These are phyloP conservation scores for Campylomormyrus numenius DNA, from an alignment of 2,113 vertebrate species.

Conservation along the genomic window DNA sequence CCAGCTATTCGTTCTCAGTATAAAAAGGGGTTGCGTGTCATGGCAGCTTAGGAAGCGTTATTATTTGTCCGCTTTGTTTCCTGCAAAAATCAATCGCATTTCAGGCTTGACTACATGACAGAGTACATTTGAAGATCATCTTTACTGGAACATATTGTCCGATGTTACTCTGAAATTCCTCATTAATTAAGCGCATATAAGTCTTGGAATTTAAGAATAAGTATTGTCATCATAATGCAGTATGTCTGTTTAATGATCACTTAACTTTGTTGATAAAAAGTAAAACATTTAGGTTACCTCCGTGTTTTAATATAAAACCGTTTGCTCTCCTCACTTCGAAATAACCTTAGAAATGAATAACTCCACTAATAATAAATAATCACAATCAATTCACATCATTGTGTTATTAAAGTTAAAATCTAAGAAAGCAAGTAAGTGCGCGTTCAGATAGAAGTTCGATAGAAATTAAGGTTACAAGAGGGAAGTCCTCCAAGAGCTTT, in stretches of 20 bases:
- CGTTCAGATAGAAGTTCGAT: not conserved
- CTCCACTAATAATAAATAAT: not conserved
- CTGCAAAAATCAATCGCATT: not conserved
- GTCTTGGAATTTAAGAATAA: not conserved
- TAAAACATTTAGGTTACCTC: not conserved
- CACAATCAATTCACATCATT: not conserved
- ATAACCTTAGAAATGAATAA: not conserved
- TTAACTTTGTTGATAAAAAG: not conserved
- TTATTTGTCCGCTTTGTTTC: not conserved
- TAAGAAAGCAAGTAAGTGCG: not conserved
- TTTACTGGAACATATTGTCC: not conserved
- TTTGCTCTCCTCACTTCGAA: not conserved
- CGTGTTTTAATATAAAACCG: not conserved
- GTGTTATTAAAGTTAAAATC: not conserved
- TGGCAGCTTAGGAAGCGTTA: not conserved
- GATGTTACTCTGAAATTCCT: not conserved
- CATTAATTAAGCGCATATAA: not conserved
- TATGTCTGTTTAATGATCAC: not conserved
- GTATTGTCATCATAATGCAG: not conserved
- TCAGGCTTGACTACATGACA: not conserved
- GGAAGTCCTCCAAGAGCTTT: slow-evolving; percentile 4
- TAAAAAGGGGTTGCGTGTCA: not conserved
- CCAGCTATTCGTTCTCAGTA: not conserved
- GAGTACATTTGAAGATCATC: not conserved
- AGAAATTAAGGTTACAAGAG: not conserved